Base-by-base conservation (phyloP, 1,140 invertebrate species). In the Formica exsecta region DNA sequence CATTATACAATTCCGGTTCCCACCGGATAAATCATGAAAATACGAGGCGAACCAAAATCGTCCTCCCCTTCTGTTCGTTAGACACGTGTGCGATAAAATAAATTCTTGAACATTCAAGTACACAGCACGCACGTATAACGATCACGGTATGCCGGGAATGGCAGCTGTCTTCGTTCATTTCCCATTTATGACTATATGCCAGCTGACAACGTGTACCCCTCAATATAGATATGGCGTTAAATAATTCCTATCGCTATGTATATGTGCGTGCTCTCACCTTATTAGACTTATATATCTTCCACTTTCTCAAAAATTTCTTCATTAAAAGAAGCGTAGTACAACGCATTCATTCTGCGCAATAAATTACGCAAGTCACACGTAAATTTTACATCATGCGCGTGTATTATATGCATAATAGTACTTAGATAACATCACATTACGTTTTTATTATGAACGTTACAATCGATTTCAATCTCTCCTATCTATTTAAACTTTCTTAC, bases 1-100 rank as follows among this genome's bases (percentile, higher is more conserved):
- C 77, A 66, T 86, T 84, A 83, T 74, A 83, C 66, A 61, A 73
- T 86, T 86, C 62, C 29, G 38, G 48, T 86, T 80, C 61, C 38
- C 62, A 44, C n/a, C 9, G 51, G 22, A 36, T 22, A 13, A 41
- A 54, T 16, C 13, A 3, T 11, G 22, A 36, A 62, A 38, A 68
- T 61, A 48, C 32, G 36, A n/a, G 41, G 13, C 54, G 8, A 11
- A 19, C 32, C 51, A 51, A 61, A 83, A 83, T 51, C 38, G 79
- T n/a, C 76, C 59, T 83, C 68, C 44, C 68, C 79, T 73, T 32
- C 38, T 44, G 29, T 38, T 83, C 79, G 41, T 83, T 83, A 73
- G 36, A 83, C 38, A 66, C 36, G 25, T 36, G 38, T 48, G 79
- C 25, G 36, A 54, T 57, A 13, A 83, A 83, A 83, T 83, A 83